Evolutionary conservation across 2,888 invertebrate species (phyloP).

Genomic region (Schizotus pectinicornis): DNA sequence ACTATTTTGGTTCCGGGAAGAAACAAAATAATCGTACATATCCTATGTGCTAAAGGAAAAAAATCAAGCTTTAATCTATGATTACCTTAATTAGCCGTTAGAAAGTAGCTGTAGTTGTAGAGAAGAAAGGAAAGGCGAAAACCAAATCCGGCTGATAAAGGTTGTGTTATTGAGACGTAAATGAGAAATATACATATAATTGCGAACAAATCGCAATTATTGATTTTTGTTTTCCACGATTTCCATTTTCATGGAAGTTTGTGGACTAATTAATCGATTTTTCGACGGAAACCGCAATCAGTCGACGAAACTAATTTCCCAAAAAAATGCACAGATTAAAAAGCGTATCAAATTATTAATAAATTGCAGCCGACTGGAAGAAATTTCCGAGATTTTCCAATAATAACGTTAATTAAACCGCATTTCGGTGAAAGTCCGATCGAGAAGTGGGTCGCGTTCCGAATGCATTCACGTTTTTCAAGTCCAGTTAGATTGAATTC

Average conservation of each 20-base stretch:
- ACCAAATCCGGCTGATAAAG: no score
- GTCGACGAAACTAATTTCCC: not conserved
- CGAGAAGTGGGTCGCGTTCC: slow-evolving; percentile 25
- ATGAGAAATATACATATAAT: not conserved
- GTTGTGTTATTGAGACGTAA: not conserved
- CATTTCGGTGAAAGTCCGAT: slow-evolving; percentile 27
- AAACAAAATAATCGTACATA: not conserved
- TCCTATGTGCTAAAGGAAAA: slow-evolving; percentile 2
- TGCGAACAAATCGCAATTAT: slow-evolving; percentile 4
- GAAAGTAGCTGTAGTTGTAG: slow-evolving; percentile 10
- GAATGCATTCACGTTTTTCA: slow-evolving; percentile 15
- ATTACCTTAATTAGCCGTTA: slow-evolving; percentile 24
- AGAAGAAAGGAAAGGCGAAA: no score
- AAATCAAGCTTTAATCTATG: slow-evolving; percentile 20
- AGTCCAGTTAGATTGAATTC: slow-evolving; percentile 11
- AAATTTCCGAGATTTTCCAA: slow-evolving; percentile 18
- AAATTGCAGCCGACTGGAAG: slow-evolving; percentile 1
- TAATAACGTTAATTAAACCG: slow-evolving; percentile 19
- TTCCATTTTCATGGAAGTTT: not conserved
- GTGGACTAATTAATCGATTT: slow-evolving; percentile 4
- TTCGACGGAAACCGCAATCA: not conserved
- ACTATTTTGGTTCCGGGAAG: not conserved
- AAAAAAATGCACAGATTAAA: slow-evolving; percentile 10
- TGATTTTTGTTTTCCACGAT: slow-evolving; percentile 8
- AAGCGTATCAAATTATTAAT: slow-evolving; percentile 26